These are phyloP conservation scores for Hirtodrosophila trivittata DNA, from an alignment of 2,888 invertebrate species.

Conservation along the genomic window DNA sequence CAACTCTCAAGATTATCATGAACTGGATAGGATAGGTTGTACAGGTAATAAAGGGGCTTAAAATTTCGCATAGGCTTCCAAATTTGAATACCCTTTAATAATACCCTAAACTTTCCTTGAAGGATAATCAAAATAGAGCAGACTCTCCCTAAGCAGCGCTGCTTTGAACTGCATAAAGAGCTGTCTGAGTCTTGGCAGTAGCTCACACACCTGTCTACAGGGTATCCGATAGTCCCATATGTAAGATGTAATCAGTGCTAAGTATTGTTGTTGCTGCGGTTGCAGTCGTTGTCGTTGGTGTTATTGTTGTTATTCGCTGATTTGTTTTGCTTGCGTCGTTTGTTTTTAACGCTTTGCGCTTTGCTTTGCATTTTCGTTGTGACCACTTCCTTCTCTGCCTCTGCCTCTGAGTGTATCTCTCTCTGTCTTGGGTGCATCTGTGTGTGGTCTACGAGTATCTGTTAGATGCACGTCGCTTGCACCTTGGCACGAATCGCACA, in stretches of 20 bases:
- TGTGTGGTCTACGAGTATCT: slow-evolving; percentile 40
- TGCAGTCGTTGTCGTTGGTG: slow-evolving; percentile 13
- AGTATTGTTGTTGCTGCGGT: slow-evolving; percentile 16
- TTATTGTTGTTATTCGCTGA: slow-evolving; percentile 55
- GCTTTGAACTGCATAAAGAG: too few relatives aligned
- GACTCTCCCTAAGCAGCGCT: too few relatives aligned
- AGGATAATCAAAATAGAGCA: too few relatives aligned
- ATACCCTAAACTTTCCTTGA: too few relatives aligned
- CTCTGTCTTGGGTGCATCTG: slow-evolving; percentile 11
- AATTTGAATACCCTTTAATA: too few relatives aligned
- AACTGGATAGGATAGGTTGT: too few relatives aligned
- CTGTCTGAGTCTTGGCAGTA: too few relatives aligned
- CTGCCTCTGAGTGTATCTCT: not conserved
- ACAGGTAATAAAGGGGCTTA: too few relatives aligned
- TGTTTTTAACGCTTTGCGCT: slow-evolving; percentile 56
- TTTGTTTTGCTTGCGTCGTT: slow-evolving; percentile 69
- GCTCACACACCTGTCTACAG: too few relatives aligned
- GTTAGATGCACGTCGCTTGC: slow-evolving; percentile 57
- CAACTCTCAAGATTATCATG: too few relatives aligned
- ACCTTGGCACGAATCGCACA: slow-evolving; percentile 70
- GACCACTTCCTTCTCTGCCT: slow-evolving; percentile 6
- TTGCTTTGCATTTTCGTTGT: slow-evolving; percentile 54
- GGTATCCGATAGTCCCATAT: too few relatives aligned
- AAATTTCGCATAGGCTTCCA: too few relatives aligned
- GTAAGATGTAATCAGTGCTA: slow-evolving; percentile 3